Evolutionary conservation across 2,797 vertebrate species (phyloP).

Genomic region (Podargus strigoides): DNA sequence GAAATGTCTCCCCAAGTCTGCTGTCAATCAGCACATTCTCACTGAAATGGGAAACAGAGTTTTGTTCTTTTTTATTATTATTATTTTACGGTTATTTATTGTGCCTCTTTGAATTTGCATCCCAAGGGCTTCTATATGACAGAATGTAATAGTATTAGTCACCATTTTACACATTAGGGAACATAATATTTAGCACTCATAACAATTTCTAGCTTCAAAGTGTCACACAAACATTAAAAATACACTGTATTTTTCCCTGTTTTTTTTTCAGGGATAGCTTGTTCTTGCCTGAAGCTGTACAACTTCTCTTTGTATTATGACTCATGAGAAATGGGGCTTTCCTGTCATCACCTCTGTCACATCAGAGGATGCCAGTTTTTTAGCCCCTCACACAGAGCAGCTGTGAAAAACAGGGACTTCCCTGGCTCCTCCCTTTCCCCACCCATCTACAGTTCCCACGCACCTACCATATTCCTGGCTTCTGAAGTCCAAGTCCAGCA

Average conservation of each 20-base stretch:
- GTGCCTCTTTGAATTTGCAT: slow-evolving; percentile 24
- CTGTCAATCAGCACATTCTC: neutral
- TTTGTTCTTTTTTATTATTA: neutral
- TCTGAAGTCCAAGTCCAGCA: neutral
- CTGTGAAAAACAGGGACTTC: neutral
- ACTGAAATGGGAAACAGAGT: neutral
- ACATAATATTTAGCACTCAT: slow-evolving; percentile 40
- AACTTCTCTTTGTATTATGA: neutral
- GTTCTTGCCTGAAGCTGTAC: neutral
- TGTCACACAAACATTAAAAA: slow-evolving; percentile 27
- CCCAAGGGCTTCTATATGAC: slow-evolving; percentile 24
- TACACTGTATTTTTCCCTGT: neutral
- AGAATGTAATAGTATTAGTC: slow-evolving; percentile 50
- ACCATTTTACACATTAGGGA: slow-evolving; percentile 19
- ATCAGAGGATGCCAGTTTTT: neutral
- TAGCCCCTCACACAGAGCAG: neutral
- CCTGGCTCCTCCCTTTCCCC: neutral
- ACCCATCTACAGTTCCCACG: neutral
- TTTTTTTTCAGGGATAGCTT: neutral
- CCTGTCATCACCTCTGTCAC: neutral
- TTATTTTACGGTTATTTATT: slow-evolving; percentile 19
- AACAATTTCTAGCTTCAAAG: slow-evolving; percentile 31
- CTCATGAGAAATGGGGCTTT: neutral
- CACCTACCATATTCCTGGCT: neutral
- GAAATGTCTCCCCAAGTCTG: neutral